Conservation (phyloP, 2,113 vertebrate species). For the Dissostichus mawsoni region DNA sequence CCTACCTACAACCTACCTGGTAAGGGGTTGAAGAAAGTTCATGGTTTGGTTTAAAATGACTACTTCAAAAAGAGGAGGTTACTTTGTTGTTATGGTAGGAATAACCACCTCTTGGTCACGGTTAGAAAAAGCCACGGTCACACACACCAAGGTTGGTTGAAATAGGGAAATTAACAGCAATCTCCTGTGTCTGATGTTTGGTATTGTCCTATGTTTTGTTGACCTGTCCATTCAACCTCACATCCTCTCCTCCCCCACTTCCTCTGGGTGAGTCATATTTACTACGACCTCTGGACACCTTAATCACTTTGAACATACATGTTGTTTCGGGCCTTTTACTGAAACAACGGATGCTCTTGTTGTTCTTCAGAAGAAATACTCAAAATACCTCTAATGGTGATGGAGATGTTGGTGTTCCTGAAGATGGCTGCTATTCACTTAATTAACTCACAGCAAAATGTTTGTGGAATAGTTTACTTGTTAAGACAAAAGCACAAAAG, state of each 20-base stretch:
- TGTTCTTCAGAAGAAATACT: background rate
- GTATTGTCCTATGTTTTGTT: background rate
- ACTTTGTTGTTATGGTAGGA: background rate
- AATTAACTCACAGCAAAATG: slow-evolving; percentile 15
- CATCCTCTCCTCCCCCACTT: background rate
- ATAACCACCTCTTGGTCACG: background rate
- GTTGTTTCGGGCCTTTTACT: background rate
- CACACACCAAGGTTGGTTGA: background rate
- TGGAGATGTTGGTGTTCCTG: background rate
- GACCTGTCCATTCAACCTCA: background rate
- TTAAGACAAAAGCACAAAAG: slow-evolving; percentile 13
- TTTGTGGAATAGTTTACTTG: slow-evolving; percentile 23
- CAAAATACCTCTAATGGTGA: background rate
- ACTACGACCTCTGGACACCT: background rate
- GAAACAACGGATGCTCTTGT: background rate
- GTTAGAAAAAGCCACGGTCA: too few relatives aligned
- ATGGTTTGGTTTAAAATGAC: background rate
- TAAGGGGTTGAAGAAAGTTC: background rate
- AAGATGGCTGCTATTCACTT: background rate
- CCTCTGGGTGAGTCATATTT: background rate
- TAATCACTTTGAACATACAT: background rate
- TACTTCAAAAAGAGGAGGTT: background rate
- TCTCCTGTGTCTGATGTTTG: background rate
- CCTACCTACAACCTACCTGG: background rate
- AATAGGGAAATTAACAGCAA: background rate